Evolutionary conservation across 2,888 invertebrate genomes (phyloP), one percentile per base, ranked within the genome.

Genomic region (Meiosimyza platycephala): DNA sequence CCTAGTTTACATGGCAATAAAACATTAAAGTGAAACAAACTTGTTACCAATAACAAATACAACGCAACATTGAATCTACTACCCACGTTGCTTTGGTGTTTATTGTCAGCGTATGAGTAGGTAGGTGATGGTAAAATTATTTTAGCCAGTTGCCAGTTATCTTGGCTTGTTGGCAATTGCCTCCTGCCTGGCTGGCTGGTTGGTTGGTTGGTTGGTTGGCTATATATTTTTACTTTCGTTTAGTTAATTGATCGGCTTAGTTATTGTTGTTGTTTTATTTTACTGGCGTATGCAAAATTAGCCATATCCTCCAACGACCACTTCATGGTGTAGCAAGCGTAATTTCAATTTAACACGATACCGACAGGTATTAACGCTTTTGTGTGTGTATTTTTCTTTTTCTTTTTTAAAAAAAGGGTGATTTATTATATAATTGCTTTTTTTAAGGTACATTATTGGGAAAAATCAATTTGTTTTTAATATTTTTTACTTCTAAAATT

Each of bases 201-300:
- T 33, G 63, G 48, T 48, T 51, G 33, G 6, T 28, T 33, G 63
- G 9, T 64, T 48, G 6, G 22, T 51, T 64, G 13, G 13, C 28
- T 16, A 6, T 60, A n/a, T 28, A 48, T 50, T 13, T 62, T 40
- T 33, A 51, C 69, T 69, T 67, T 69, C 69, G 60, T 69, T 69
- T 51, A 60, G 51, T 69, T 69, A 69, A 62, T 69, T 62, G 69
- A 69, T 69, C 40, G 6, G 40, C 40, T 40, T 9, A 40, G 59
- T 62, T 11, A 18, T 15, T 47, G 7, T 63, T 18, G 16, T 63
- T 40, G 40, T 9, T 40, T 40, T 40, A 40, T 40, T 40, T 40
- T 40, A 40, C 40, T 40, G 40, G 40, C 40, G 9, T 40, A 40
- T 40, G 40, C 40, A 40, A 40, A 40, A 40, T 40, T 40, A 40